phyloP scores from a whole-genome alignment of 2,797 vertebrate genomes.

The Falco biarmicus region DNA sequence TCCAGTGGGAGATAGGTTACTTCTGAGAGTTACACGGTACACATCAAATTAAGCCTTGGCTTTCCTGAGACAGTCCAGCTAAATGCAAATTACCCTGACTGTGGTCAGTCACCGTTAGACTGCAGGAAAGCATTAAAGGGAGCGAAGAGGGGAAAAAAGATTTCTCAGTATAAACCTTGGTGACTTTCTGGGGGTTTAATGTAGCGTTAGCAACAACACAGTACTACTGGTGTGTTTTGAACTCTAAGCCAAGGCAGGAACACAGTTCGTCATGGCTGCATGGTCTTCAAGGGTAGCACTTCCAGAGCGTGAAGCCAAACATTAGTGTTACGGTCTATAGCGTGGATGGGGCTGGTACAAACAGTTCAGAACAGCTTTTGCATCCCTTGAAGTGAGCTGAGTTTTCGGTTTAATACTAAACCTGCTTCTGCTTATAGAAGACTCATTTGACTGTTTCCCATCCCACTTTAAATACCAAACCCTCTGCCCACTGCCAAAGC shows the following conservation, averaged over 20 bases:
- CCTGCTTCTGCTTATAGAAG: slow-evolving; percentile 27
- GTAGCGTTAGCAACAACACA: neutral
- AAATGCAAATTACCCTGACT: neutral
- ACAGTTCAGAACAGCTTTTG: neutral
- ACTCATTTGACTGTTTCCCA: slow-evolving; percentile 27
- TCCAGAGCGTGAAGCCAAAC: neutral
- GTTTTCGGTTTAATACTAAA: neutral
- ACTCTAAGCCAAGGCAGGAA: neutral
- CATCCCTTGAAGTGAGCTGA: neutral
- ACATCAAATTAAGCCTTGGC: neutral
- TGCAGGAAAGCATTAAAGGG: neutral
- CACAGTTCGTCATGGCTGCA: neutral
- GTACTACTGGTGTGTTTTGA: neutral
- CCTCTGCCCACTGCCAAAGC: slow-evolving; percentile 63
- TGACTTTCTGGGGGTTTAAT: neutral
- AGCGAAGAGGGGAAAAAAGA: neutral
- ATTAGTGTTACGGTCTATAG: neutral
- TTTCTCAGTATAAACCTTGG: neutral
- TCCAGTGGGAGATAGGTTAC: neutral
- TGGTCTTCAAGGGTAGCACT: neutral
- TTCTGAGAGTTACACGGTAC: neutral
- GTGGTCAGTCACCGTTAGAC: neutral
- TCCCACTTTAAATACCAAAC: slow-evolving; percentile 16
- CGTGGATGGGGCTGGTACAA: neutral
- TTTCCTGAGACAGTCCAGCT: neutral